Evolutionary conservation across 2,113 vertebrate genomes (phyloP).

Genomic region (Trogon melanurus): DNA sequence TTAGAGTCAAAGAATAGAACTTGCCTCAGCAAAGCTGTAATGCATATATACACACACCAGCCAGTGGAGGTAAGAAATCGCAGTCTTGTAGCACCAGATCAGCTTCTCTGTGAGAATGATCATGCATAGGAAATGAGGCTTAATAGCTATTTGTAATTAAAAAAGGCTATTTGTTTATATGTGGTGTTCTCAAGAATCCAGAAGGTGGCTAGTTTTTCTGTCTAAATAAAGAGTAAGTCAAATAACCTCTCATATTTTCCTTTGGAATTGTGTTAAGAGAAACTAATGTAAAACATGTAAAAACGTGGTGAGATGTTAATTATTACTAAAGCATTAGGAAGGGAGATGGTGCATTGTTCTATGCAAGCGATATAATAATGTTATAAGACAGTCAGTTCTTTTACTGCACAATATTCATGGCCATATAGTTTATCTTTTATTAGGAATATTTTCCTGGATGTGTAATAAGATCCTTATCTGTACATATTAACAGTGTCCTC

Average conservation of each 20-base stretch:
- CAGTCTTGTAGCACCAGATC: background rate
- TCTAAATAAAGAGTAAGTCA: background rate
- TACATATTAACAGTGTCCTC: background rate
- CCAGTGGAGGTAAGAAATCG: background rate
- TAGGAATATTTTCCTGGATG: conserved; percentile 12
- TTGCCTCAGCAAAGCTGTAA: background rate
- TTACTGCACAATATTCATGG: background rate
- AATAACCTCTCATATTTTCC: background rate
- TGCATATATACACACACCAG: background rate
- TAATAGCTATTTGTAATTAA: conserved; percentile 38
- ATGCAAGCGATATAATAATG: background rate
- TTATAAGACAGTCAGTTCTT: background rate
- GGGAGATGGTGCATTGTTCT: background rate
- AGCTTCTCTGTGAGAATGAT: background rate
- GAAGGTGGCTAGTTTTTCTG: background rate
- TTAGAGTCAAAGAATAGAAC: conserved; percentile 37
- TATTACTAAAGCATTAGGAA: background rate
- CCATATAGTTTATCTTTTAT: background rate
- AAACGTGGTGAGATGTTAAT: background rate
- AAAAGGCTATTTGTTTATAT: conserved; percentile 33
- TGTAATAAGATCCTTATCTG: background rate
- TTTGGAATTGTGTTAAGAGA: background rate
- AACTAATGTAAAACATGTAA: background rate
- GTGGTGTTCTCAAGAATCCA: background rate
- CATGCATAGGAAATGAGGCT: conserved; percentile 22